Percentiles rank a stretch among this genome's conserved stretches.
phyloP scores from a whole-genome alignment of 2,113 vertebrate species.

The Lophotis ruficrista region DNA sequence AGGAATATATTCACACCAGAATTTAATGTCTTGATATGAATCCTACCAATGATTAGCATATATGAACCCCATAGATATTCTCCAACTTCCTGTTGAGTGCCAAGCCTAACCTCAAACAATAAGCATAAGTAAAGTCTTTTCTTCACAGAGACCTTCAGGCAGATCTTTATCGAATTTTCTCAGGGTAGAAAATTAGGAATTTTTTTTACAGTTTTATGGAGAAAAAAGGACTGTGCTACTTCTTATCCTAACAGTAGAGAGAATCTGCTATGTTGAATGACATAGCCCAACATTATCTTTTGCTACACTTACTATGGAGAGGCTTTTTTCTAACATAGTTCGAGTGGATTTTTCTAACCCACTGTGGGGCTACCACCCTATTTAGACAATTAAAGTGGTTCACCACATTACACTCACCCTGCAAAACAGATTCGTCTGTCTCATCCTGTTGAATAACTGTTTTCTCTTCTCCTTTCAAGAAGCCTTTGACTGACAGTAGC shows the following conservation, averaged over 20 bases:
- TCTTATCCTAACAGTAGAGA: neutral
- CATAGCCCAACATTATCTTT: neutral
- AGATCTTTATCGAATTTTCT: neutral
- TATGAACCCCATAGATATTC: neutral
- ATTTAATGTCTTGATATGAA: neutral
- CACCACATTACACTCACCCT: neutral
- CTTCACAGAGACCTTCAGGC: neutral
- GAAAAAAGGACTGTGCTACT: neutral
- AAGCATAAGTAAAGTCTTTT: neutral
- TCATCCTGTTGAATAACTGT: neutral
- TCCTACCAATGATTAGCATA: neutral
- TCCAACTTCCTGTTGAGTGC: neutral
- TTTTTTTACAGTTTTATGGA: neutral
- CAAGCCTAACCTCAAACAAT: neutral
- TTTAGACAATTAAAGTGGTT: neutral
- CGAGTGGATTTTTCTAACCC: rapidly evolving
- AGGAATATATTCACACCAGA: neutral
- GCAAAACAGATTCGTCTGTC: neutral
- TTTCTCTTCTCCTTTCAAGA: neutral
- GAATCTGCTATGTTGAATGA: neutral
- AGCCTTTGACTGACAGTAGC: neutral
- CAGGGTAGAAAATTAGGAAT: neutral
- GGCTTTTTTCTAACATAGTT: neutral
- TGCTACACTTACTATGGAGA: neutral
- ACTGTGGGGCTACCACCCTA: neutral